Evolutionary conservation across 2,888 invertebrate species (phyloP).

Genomic region (Linnaemya vulpina): DNA sequence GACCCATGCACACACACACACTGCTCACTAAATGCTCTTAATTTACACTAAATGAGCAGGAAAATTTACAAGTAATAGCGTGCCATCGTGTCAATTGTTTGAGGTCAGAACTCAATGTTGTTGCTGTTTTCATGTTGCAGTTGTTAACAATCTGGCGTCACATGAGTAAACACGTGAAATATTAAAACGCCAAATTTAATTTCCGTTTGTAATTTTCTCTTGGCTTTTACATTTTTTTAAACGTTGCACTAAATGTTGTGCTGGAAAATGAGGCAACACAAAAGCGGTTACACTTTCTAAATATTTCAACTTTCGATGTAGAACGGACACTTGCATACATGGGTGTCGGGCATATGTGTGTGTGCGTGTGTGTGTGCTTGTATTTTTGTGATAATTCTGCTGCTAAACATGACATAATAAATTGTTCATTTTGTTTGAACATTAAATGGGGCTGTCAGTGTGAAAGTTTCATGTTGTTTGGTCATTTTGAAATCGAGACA

Average conservation of each 20-base stretch:
- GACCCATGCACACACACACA: background rate
- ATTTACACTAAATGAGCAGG: slow-evolving; percentile 48
- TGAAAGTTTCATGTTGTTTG: slow-evolving; percentile 63
- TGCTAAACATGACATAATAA: slow-evolving; percentile 67
- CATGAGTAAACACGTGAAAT: slow-evolving; percentile 65
- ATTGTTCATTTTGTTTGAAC: slow-evolving; percentile 63
- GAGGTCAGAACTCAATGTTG: slow-evolving; percentile 20
- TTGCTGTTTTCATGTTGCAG: slow-evolving; percentile 16
- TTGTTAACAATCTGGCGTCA: slow-evolving; percentile 53
- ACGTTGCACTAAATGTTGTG: background rate
- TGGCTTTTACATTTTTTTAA: slow-evolving; percentile 2
- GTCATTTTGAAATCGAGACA: slow-evolving; percentile 54
- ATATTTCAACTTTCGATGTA: slow-evolving; percentile 1
- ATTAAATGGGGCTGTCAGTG: slow-evolving; percentile 45
- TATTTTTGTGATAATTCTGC: slow-evolving; percentile 31
- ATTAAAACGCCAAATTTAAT: slow-evolving; percentile 66
- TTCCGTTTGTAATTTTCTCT: slow-evolving; percentile 55
- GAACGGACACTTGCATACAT: background rate
- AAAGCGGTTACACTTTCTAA: background rate
- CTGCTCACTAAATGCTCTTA: slow-evolving; percentile 25
- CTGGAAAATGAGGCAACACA: background rate
- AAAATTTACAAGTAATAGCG: slow-evolving; percentile 50
- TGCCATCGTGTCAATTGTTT: slow-evolving; percentile 56
- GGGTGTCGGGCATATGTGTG: background rate
- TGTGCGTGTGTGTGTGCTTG: slow-evolving; percentile 9